These are phyloP conservation scores for Zosterops pallidus DNA, from an alignment of 2,113 vertebrate species.

Conservation along the genomic window DNA sequence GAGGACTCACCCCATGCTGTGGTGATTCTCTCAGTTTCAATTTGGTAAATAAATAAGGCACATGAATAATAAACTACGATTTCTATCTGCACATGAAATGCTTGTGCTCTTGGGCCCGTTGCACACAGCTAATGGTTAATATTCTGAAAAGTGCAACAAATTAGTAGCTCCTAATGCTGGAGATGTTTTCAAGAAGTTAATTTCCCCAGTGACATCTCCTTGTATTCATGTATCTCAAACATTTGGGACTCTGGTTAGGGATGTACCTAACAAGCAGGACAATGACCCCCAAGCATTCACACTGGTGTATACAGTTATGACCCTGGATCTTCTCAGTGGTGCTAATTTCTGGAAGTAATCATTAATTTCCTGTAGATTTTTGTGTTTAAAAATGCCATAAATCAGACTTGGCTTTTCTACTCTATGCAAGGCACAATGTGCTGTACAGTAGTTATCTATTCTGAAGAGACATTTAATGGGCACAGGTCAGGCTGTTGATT, in stretches of 20 bases:
- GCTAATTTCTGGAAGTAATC: neutral
- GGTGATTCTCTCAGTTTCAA: neutral
- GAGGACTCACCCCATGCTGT: rapidly evolving
- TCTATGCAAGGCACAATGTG: neutral
- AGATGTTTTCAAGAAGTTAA: neutral
- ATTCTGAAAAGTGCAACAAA: neutral
- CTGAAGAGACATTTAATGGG: neutral
- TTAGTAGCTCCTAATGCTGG: neutral
- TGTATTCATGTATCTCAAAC: neutral
- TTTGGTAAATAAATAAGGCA: neutral
- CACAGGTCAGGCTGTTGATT: neutral
- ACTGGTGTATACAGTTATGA: neutral
- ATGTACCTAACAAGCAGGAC: neutral
- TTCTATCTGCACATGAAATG: neutral
- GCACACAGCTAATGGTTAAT: neutral
- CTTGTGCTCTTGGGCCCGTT: neutral
- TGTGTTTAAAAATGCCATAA: neutral
- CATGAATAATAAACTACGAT: neutral
- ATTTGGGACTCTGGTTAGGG: neutral
- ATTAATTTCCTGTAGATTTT: neutral
- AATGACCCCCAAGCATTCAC: neutral
- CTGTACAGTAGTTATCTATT: neutral
- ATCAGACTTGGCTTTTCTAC: neutral
- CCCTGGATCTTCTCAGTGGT: neutral
- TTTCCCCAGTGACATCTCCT: neutral